These are phyloP conservation scores for Aplodontia rufa DNA, from an alignment of 2,113 vertebrate species.

Conservation along the genomic window DNA sequence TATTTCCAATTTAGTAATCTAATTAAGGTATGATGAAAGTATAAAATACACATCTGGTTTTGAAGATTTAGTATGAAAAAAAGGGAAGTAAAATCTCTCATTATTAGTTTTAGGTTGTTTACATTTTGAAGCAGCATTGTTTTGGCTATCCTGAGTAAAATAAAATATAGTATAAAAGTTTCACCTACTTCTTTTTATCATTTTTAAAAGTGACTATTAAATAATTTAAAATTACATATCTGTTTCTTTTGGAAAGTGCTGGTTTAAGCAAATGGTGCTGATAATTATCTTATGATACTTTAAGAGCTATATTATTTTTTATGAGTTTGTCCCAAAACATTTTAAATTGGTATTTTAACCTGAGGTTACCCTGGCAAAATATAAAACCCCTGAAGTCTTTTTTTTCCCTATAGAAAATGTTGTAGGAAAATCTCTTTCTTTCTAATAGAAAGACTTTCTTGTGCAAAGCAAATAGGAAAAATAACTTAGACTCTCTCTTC, in stretches of 20 bases:
- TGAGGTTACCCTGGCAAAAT: neutral
- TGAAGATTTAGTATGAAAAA: neutral
- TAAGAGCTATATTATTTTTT: neutral
- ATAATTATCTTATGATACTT: neutral
- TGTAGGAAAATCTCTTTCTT: neutral
- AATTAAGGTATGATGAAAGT: neutral
- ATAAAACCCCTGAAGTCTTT: neutral
- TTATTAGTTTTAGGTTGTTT: constrained; percentile 18
- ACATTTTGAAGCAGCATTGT: neutral
- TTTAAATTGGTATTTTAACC: neutral
- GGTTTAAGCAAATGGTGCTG: neutral
- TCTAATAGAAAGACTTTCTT: neutral
- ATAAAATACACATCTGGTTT: neutral
- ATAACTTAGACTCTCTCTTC: constrained; percentile 11
- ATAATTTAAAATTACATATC: neutral
- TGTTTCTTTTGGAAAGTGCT: neutral
- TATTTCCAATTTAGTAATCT: neutral
- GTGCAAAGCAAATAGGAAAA: constrained; percentile 49
- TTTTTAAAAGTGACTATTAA: neutral
- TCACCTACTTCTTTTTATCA: neutral
- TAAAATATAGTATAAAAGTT: constrained; percentile 7
- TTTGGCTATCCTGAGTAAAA: neutral
- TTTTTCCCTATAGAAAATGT: constrained; percentile 8
- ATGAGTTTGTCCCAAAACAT: neutral
- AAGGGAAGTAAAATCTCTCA: neutral